Evolutionary conservation across 2,797 vertebrate genomes (phyloP).

Genomic region (Acipenser oxyrinchus): DNA sequence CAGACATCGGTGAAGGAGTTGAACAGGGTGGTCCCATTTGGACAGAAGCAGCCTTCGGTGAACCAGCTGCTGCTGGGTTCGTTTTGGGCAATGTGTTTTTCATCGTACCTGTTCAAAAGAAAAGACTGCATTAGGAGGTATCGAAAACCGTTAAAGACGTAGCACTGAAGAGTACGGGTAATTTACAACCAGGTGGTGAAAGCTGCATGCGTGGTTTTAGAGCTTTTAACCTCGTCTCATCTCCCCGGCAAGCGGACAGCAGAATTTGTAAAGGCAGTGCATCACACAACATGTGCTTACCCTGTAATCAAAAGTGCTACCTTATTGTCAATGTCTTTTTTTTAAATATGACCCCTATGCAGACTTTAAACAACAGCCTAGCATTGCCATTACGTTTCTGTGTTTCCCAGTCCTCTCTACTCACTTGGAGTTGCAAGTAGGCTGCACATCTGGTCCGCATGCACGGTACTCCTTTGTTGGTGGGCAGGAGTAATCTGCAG

Average conservation of each 20-base stretch:
- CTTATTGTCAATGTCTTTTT: background rate
- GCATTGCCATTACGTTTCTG: background rate
- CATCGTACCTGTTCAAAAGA: conserved; percentile 41
- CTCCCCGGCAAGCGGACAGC: no score
- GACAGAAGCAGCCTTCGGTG: conserved; percentile 65
- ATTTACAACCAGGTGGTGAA: no score
- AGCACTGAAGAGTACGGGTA: no score
- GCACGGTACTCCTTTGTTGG: conserved; percentile 39
- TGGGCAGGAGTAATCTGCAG: conserved; percentile 47
- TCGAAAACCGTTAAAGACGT: conserved; percentile 10
- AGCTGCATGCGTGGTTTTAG: no score
- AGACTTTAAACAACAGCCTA: conserved; percentile 3
- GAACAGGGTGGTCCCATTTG: conserved; percentile 21
- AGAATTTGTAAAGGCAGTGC: no score
- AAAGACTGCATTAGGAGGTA: background rate
- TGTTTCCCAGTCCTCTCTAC: no score
- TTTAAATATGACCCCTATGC: background rate
- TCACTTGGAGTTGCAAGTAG: conserved; percentile 49
- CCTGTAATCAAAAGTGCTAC: background rate
- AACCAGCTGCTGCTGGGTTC: conserved; percentile 24
- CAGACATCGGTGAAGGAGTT: conserved; percentile 28
- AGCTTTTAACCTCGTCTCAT: no score
- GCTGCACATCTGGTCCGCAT: conserved; percentile 41
- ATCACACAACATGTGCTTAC: no score
- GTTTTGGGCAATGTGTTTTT: conserved; percentile 18